Conservation (phyloP, 2,797 vertebrate species). For the Podargus strigoides region DNA sequence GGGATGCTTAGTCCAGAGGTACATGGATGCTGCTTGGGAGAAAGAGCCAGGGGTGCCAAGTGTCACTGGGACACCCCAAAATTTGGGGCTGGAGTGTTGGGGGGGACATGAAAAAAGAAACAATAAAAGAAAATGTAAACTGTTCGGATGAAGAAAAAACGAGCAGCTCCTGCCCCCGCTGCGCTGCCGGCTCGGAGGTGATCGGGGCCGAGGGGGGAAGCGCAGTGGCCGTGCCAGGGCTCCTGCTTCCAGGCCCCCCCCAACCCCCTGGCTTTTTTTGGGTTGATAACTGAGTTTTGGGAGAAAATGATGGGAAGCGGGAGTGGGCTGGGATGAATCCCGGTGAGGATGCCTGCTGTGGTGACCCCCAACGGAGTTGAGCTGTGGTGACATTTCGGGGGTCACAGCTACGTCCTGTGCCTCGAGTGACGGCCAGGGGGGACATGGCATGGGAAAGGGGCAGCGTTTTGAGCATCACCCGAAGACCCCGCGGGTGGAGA, state of each 20-base stretch:
- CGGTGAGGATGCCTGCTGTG: not conserved
- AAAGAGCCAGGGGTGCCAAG: not conserved
- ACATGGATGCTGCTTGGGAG: not conserved
- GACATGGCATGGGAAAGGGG: rapidly evolving
- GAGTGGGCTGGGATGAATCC: not conserved
- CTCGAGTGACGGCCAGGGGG: not conserved
- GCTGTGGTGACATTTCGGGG: not conserved
- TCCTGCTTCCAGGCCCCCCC: no score
- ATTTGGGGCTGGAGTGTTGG: not conserved
- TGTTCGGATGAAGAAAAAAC: not conserved
- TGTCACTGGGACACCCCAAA: rapidly evolving
- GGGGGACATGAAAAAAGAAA: not conserved
- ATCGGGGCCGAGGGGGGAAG: not conserved
- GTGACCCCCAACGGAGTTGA: not conserved
- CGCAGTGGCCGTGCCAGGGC: rapidly evolving
- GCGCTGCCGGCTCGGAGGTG: not conserved
- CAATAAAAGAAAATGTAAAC: not conserved
- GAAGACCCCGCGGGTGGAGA: not conserved
- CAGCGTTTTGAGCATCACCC: not conserved
- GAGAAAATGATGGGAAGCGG: not conserved
- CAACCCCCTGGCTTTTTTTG: rapidly evolving
- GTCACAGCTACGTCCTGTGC: not conserved
- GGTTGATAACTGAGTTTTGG: not conserved
- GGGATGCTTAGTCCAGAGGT: not conserved
- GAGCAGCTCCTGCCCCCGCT: not conserved